Evolutionary conservation across 2,888 invertebrate genomes (phyloP), one percentile per base, ranked within the genome.

Genomic region (Lithophane ornitopus): DNA sequence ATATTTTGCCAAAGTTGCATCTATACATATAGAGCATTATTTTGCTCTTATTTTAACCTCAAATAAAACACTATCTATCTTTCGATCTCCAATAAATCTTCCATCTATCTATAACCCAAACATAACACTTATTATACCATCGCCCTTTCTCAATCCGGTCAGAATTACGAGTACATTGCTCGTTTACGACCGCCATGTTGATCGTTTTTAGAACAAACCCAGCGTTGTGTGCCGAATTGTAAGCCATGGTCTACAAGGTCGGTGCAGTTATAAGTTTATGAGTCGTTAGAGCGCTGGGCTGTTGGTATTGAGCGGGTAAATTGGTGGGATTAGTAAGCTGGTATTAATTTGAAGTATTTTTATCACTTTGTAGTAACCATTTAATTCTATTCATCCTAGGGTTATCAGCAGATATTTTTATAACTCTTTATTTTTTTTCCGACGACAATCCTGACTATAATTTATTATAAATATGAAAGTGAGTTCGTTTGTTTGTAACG

Each of bases 211-310:
- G 78, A 75, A 81, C 81, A 81, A 71, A 80, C 59, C n/a, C 46
- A 44, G 78, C 66, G 77, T 61, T 86, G 80, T 86, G 74, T 80
- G 71, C 41, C 67, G 71, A 83, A 83, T 75, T 56, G 59, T 68
- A 62, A 77, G 70, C 74, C 66, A 46, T 80, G 80, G 56, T 74
- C 54, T 49, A 69, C 85, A 86, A 83, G 87, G 83, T 79, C 78
- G 63, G 39, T 72, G 70, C 71, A 65, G 75, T 82, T 76, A 76
- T 73, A 61, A 62, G 84, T 83, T 83, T 80, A 83, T 83, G 69
- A 70, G 69, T 83, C 82, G 84, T 80, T 80, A 83, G 19, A 44
- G 70, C 59, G 44, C 56, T 58, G 34, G 46, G 56, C 59, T 80
- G 80, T 74, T 74, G 58, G 65, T 59, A 28, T 39, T n/a, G 28